phyloP scores from a whole-genome alignment of 1,140 invertebrate genomes.

The Gryon sp. region DNA sequence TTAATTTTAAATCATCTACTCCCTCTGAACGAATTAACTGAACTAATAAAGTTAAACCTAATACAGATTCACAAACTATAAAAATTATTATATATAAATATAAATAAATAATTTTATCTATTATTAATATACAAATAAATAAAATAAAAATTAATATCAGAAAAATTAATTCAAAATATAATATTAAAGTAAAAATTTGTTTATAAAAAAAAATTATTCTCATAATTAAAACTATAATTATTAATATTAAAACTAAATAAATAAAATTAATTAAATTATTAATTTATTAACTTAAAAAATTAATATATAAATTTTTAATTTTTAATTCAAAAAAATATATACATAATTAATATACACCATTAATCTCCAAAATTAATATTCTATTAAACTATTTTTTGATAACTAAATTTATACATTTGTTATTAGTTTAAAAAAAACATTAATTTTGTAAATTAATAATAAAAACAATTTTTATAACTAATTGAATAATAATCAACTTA shows the following conservation, averaged over 20 bases:
- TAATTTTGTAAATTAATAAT: conserved; percentile 31
- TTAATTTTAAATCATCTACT: conserved; percentile 80
- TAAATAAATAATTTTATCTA: conserved; percentile 76
- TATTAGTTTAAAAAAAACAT: conserved; percentile 15
- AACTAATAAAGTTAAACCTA: conserved; percentile 81
- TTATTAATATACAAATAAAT: conserved; percentile 76
- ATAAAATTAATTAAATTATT: conserved; percentile 81
- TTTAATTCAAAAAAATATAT: conserved; percentile 80
- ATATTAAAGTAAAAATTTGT: conserved; percentile 79
- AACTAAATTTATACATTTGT: conserved; percentile 31
- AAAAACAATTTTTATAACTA: no score
- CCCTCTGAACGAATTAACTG: conserved; percentile 81
- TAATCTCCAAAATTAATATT: conserved; percentile 83
- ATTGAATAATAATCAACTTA: no score
- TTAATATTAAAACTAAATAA: conserved; percentile 22
- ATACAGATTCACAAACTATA: conserved; percentile 81
- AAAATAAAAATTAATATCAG: conserved; percentile 3
- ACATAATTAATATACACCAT: conserved; percentile 76
- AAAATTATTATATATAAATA: conserved; percentile 82
- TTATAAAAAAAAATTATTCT: conserved; percentile 70
- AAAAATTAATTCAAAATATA: conserved; percentile 73
- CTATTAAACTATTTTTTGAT: conserved; percentile 79
- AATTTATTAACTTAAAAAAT: conserved; percentile 82
- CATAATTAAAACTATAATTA: conserved; percentile 71
- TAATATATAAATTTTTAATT: conserved; percentile 78